Conservation (phyloP, 2,113 vertebrate genomes). For the Ammodramus savannarum region DNA sequence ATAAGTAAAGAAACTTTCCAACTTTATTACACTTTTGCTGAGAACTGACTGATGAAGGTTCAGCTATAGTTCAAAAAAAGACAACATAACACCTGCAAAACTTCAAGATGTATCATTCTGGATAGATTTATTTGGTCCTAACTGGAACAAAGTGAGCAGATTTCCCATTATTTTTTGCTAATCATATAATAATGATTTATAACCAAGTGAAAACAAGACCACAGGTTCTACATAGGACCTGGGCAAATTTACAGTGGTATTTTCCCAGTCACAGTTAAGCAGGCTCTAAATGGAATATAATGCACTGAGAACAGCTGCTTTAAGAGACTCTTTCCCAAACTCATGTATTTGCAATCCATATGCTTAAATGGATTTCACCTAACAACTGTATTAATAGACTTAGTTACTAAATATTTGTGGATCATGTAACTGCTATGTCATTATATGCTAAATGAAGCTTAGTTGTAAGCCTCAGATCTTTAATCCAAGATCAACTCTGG, state of each 20-base stretch:
- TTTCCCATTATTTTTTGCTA: not conserved
- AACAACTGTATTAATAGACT: slow-evolving; percentile 5
- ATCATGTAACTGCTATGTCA: not conserved
- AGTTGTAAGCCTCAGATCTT: slow-evolving; percentile 48
- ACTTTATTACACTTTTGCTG: not conserved
- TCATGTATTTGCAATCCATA: not conserved
- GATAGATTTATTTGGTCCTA: not conserved
- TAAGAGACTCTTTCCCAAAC: not conserved
- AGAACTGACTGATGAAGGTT: not conserved
- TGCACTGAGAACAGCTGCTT: not conserved
- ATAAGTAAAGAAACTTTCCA: not conserved
- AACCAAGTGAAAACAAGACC: not conserved
- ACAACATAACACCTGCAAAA: not conserved
- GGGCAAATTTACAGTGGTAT: not conserved
- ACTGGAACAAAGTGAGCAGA: not conserved
- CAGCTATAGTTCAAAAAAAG: not conserved
- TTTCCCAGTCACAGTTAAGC: not conserved
- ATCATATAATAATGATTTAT: not conserved
- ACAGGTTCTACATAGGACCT: not conserved
- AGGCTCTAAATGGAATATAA: not conserved
- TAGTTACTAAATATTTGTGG: not conserved
- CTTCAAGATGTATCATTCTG: not conserved
- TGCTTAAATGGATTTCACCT: not conserved
- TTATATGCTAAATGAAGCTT: slow-evolving; percentile 40
- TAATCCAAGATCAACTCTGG: slow-evolving; percentile 47